A percentile compares a stretch with the other conserved stretches of the same genome.
Evolutionary conservation across 2,797 vertebrate genomes (phyloP).

Genomic region (Poecile montanus): DNA sequence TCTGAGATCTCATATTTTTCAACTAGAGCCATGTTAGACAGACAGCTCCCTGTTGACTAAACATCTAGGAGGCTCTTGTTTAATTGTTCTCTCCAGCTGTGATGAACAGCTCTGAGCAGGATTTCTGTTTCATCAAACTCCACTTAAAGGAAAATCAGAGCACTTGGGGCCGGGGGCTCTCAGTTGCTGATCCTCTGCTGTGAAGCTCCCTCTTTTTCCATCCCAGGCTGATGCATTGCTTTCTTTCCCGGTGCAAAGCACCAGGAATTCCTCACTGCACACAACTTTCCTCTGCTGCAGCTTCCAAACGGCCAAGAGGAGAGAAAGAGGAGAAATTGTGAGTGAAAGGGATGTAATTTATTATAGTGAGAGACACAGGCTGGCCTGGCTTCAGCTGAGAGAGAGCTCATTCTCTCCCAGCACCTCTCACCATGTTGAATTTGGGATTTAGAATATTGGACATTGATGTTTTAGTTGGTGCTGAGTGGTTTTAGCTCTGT

Average conservation of each 20-base stretch:
- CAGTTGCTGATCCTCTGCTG: neutral
- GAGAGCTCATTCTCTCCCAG: neutral
- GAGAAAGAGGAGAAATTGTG: neutral
- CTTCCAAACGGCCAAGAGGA: neutral
- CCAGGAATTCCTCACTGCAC: neutral
- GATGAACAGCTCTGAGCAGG: slow-evolving; percentile 56
- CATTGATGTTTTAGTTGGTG: neutral
- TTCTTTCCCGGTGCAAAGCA: neutral
- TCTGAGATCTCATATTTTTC: slow-evolving; percentile 25
- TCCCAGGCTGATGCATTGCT: neutral
- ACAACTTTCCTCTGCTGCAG: neutral
- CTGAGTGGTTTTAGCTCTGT: neutral
- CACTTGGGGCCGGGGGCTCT: neutral
- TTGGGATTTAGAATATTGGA: neutral
- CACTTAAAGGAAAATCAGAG: slow-evolving; percentile 50
- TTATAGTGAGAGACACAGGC: neutral
- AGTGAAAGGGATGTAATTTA: neutral
- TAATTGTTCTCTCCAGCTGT: slow-evolving; percentile 63
- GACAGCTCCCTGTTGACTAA: slow-evolving; percentile 63
- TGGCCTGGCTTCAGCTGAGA: neutral
- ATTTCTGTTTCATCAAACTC: slow-evolving; percentile 58
- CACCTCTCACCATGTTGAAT: rapidly evolving
- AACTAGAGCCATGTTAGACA: slow-evolving; percentile 11
- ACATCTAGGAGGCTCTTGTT: slow-evolving; percentile 59
- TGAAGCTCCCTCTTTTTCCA: neutral